These are phyloP conservation scores for Sarcophaga bullata DNA, from an alignment of 1,140 invertebrate genomes.

Conservation along the genomic window DNA sequence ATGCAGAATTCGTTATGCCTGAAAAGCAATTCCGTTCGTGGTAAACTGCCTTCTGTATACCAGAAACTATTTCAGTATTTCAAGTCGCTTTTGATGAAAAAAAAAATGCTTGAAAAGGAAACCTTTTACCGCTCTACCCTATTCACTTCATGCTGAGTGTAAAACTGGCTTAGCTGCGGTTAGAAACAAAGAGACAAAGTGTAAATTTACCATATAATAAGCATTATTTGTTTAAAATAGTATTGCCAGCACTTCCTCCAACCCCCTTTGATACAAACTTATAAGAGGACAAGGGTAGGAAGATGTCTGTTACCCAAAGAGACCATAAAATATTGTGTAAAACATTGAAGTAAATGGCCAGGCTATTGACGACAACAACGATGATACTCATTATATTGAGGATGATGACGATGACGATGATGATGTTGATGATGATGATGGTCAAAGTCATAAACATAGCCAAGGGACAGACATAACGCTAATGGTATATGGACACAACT, in stretches of 20 bases:
- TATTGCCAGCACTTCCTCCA: not conserved
- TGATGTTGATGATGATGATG: not conserved
- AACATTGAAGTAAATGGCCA: not conserved
- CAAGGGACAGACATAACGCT: no score
- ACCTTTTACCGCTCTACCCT: not conserved
- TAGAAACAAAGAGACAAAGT: conserved; percentile 14
- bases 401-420: not conserved
- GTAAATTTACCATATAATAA: conserved; percentile 25
- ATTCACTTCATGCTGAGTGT: not conserved
- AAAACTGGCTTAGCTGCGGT: not conserved
- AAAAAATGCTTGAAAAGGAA: not conserved
- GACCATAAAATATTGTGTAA: conserved; percentile 22
- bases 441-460: not conserved
- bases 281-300: not conserved
- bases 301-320: not conserved
- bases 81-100: no score
- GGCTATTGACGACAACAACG: not conserved
- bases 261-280: no score
- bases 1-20: no score
- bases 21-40: no score
- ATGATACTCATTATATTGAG: not conserved
- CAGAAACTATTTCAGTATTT: no score
- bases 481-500: not conserved
- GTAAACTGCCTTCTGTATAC: no score
- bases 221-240: conserved; percentile 18